Evolutionary conservation across 2,888 invertebrate species (phyloP).

Genomic region (Cephus nigrinus): DNA sequence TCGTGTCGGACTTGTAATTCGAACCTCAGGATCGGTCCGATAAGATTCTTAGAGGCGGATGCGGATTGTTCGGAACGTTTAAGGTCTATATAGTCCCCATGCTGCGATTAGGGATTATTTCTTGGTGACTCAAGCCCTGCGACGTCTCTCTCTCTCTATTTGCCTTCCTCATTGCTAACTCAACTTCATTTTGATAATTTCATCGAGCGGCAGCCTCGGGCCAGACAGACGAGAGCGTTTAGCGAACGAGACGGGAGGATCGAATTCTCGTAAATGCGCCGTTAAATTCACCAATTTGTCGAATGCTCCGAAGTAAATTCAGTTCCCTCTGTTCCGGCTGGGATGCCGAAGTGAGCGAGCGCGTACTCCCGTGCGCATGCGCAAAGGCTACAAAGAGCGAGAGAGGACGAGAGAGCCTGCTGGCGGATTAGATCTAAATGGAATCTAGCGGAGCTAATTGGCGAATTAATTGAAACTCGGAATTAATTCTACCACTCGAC

Average conservation of each 20-base stretch:
- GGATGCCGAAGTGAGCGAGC: conserved; percentile 13
- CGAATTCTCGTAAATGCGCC: neutral
- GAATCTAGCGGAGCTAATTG: conserved; percentile 47
- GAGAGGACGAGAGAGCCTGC: conserved; percentile 30
- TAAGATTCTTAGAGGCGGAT: neutral
- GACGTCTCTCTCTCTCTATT: neutral
- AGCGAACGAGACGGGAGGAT: neutral
- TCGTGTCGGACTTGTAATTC: neutral
- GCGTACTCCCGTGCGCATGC: neutral
- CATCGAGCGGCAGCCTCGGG: neutral
- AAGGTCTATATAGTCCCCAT: neutral
- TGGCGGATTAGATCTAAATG: conserved; percentile 51
- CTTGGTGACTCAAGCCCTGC: neutral
- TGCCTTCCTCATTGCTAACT: neutral
- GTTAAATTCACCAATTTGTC: conserved; percentile 45
- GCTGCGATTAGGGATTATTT: neutral
- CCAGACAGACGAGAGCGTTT: neutral
- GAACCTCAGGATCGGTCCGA: neutral
- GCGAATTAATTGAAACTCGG: conserved; percentile 51
- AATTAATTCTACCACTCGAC: conserved; percentile 42
- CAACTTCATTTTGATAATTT: neutral
- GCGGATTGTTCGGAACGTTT: neutral
- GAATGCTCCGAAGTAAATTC: conserved; percentile 47
- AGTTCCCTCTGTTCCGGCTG: conserved; percentile 29
- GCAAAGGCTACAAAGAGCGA: conserved; percentile 21